These are phyloP conservation scores for Boloria euphrosyne DNA, from an alignment of 2,888 invertebrate genomes.

Conservation along the genomic window DNA sequence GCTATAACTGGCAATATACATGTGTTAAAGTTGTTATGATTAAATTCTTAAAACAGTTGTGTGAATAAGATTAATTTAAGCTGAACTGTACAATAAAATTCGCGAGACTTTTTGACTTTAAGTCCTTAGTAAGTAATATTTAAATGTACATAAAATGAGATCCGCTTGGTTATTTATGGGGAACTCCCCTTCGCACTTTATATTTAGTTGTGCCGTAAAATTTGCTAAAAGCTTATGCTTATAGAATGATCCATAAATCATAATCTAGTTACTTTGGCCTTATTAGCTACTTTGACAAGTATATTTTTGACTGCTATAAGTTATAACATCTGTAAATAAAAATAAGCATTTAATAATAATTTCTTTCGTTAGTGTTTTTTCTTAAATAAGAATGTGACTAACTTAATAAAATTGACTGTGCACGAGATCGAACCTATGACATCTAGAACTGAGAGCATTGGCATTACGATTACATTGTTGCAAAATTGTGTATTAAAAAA, in stretches of 20 bases:
- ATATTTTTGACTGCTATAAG: too few species aligned
- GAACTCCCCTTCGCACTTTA: constrained; percentile 23
- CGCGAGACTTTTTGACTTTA: constrained; percentile 6
- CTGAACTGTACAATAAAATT: background rate
- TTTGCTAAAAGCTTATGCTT: constrained; percentile 20
- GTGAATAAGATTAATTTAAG: too few species aligned
- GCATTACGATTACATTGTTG: background rate
- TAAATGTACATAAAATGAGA: constrained; percentile 24
- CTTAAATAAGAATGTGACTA: too few species aligned
- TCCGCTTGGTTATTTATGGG: constrained; percentile 20
- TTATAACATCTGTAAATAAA: too few species aligned
- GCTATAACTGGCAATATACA: too few species aligned
- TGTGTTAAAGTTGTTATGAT: too few species aligned
- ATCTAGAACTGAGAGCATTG: background rate
- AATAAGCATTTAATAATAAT: too few species aligned
- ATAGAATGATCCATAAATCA: constrained; percentile 18
- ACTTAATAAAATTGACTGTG: too few species aligned
- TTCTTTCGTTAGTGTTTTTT: too few species aligned
- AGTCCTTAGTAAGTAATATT: constrained; percentile 11
- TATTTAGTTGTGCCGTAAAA: constrained; percentile 20
- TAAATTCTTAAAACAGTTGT: background rate
- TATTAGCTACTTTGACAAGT: constrained; percentile 3
- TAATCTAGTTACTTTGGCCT: background rate
- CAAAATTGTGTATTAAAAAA: background rate
- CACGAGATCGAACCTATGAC: background rate